Conservation (phyloP, 2,888 invertebrate genomes). For the Drosophila nr. fundita region DNA sequence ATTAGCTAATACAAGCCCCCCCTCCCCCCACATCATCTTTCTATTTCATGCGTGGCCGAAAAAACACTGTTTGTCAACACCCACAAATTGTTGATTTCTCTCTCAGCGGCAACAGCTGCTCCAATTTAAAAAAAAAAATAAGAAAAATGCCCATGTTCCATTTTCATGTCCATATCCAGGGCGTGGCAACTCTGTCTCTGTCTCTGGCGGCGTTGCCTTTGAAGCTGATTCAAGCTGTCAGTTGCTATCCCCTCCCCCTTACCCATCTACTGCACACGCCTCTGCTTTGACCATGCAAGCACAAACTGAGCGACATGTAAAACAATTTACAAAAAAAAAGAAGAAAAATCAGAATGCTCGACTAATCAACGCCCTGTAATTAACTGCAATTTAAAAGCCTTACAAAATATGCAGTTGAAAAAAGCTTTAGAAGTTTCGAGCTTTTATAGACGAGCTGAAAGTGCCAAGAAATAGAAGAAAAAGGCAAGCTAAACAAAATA, state of each 20-base stretch:
- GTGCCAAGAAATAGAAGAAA: not conserved
- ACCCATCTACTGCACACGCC: not conserved
- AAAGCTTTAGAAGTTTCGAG: not conserved
- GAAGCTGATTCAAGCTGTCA: constrained; percentile 79
- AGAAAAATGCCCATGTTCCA: constrained; percentile 15
- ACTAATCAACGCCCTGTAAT: constrained; percentile 5
- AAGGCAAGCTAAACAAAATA: not conserved
- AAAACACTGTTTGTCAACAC: constrained; percentile 74
- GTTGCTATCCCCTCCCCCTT: constrained; percentile 26
- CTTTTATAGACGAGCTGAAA: not conserved
- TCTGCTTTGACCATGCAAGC: constrained; percentile 7
- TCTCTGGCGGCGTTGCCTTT: constrained; percentile 59
- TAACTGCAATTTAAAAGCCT: not conserved
- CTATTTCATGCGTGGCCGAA: constrained; percentile 27
- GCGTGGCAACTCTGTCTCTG: constrained; percentile 69
- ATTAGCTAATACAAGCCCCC: constrained; percentile 32
- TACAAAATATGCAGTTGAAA: not conserved
- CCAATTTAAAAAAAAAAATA: constrained; percentile 61
- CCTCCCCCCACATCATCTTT: not conserved
- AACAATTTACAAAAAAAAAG: constrained; percentile 67
- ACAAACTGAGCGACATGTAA: constrained; percentile 66
- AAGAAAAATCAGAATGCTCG: constrained; percentile 10
- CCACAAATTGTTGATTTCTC: constrained; percentile 53
- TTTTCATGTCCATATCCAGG: constrained; percentile 27
- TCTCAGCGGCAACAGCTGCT: constrained; percentile 40